Evolutionary conservation across 2,113 vertebrate species (phyloP), one percentile per base, ranked within the genome.

Genomic region (Psittacula cyanocephala): DNA sequence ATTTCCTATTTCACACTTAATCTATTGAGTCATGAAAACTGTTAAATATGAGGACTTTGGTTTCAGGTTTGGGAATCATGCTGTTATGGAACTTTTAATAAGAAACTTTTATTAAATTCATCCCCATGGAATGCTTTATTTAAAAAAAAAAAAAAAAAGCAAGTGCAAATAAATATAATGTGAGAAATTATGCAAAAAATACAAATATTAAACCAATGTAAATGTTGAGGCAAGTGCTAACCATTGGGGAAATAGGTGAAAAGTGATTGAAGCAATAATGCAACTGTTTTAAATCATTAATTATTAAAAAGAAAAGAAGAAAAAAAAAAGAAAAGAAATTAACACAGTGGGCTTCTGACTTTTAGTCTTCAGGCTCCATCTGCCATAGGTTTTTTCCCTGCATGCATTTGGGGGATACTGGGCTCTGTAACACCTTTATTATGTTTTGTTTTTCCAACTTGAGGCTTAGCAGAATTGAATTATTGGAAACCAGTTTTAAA

Each of bases 1-100:
- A 96, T 95, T 96, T 95, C 95, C 94, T 91, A 95, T 84, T 95
- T 95, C 94, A 95, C 95, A 97, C 95, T 92, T 96, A 97, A 95
- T 97, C 94, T 95, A 89, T 93, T 91, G 86, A 96, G 77, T 91
- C 91, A 95, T 93, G 95, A 97, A 96, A 96, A 93, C 84, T 84
- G 94, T 77, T 95, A 95, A 96, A 95, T 91, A 87, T 57, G 69
- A 93, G 41, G 57, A 92, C 83, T 95, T 96, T 87, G 62, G 88
- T 95, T 95, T 95, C 86, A 75, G 69, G 83, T 89, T 97, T 95
- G 81, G 94, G 77, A 93, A 76, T 86, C 83, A 81, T 47, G 69
- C 60, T 95, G 72, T 84, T 89, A 91, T 49, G 55, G 80, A 95
- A 95, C 72, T 92, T 97, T 93, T 96, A 97, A 94, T 95, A 89